Conservation (phyloP, 1,140 invertebrate species). For the Papilio polyxenes region DNA sequence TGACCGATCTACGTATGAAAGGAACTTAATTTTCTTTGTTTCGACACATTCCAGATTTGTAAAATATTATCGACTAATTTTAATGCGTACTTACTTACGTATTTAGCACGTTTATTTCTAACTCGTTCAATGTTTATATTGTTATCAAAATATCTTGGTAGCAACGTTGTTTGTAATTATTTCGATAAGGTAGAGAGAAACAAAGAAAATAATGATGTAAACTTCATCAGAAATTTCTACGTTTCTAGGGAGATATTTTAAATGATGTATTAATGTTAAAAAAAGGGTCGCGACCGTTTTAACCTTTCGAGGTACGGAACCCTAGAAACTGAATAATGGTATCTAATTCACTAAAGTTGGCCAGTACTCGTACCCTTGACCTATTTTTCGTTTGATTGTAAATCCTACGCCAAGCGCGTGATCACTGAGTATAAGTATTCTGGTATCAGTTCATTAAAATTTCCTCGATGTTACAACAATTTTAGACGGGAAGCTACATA, state of each 20-base stretch:
- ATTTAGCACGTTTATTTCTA: slow-evolving; percentile 18
- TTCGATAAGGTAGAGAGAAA: background rate
- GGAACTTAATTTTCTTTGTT: slow-evolving; percentile 58
- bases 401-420: background rate
- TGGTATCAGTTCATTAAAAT: background rate
- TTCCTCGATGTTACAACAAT: background rate
- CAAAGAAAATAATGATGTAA: background rate
- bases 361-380: background rate
- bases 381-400: background rate
- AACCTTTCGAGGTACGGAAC: too few species aligned
- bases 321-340: too few species aligned
- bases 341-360: background rate
- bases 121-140: slow-evolving; percentile 3
- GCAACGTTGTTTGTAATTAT: slow-evolving; percentile 3
- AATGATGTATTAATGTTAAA: too few species aligned
- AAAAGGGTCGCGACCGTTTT: too few species aligned
- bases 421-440: background rate
- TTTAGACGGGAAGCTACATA: background rate
- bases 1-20: slow-evolving; percentile 29
- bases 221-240: background rate
- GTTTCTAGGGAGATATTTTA: too few species aligned
- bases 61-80: slow-evolving; percentile 18
- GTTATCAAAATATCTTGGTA: background rate
- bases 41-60: slow-evolving; percentile 53
- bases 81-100: background rate